Base-by-base conservation (phyloP, 92 coral and sea anemone genomes). In the Heliopora coerulea region DNA sequence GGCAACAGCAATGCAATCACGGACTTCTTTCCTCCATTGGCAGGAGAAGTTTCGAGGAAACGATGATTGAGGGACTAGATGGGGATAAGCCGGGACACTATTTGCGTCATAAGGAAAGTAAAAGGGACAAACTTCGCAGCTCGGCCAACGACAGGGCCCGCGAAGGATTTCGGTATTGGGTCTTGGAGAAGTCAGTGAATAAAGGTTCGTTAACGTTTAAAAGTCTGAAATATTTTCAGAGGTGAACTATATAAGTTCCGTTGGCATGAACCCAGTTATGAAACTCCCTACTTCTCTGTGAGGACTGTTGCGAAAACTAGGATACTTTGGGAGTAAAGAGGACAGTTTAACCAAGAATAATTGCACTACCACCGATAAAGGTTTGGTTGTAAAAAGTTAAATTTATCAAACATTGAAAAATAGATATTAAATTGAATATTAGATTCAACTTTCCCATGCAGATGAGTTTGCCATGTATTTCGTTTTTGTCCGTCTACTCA, bases 81-180 rank as follows among this genome's bases (percentile, higher is more conserved):
- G 96, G 96, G 27, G 85, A 88, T 32, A 82, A 90, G 56, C 99
- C 99, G 11, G 99, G 99, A 6, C 96, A 95, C 78, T 87, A 88
- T 62, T 68, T 58, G 69, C 87, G 80, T 58, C 84, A 88, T 54
- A 96, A 90, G 80, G 89, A 90, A 57, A 84, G 84, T 48, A 91
- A 87, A 12, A 96, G 86, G 37, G 85, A 88, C 79, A 73, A 88
- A 19, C 85, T 90, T 41, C 85, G 99, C 72, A 90, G 96, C 79
- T 81, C 95, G 68, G 99, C 91, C 21, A 95, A 95, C 81, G 99
- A 96, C 23, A 78, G 99, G 62, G 99, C 99, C 34, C 86, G 88
- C 32, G 99, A 95, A 75, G 99, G 99, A 2, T 63, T 88, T 19
- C 84, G 82, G 28, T 95, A 95, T 59, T 95, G 99, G 99, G 86